Conservation (phyloP, 2,113 vertebrate genomes). For the Casuarius casuarius region DNA sequence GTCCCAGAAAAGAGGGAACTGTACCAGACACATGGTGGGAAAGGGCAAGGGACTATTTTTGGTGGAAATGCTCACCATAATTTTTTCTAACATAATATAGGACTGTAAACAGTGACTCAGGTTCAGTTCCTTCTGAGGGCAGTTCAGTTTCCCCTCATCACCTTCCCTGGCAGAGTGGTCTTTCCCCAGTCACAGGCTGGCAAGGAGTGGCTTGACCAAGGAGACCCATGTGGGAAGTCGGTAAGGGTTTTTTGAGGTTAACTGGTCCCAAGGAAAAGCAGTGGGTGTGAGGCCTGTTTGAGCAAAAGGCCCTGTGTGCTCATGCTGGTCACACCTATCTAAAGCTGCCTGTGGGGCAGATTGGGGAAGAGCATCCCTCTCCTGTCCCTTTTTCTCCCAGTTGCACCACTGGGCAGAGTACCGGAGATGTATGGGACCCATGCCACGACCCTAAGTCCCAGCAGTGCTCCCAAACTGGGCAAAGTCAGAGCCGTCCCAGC, state of each 20-base stretch:
- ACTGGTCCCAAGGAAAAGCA: neutral
- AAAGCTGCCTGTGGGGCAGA: no score
- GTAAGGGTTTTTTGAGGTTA: neutral
- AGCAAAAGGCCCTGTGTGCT: neutral
- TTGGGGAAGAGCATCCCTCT: no score
- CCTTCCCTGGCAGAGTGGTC: neutral
- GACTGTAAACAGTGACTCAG: accelerated
- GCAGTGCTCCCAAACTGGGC: no score
- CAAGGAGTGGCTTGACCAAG: neutral
- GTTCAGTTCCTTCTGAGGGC: neutral
- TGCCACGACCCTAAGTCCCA: no score
- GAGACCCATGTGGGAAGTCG: neutral
- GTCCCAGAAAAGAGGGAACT: neutral
- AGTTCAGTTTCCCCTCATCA: neutral
- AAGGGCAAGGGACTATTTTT: neutral
- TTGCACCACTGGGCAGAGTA: no score
- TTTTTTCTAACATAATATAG: neutral
- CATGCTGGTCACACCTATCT: no score
- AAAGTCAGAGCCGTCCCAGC: no score
- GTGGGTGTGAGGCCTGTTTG: neutral
- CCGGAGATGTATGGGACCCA: no score
- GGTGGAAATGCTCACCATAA: neutral
- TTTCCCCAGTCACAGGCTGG: neutral
- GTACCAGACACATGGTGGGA: neutral
- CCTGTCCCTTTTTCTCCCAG: no score